These are phyloP conservation scores for Lottia scabra DNA, from an alignment of 2,888 invertebrate species.

Conservation along the genomic window DNA sequence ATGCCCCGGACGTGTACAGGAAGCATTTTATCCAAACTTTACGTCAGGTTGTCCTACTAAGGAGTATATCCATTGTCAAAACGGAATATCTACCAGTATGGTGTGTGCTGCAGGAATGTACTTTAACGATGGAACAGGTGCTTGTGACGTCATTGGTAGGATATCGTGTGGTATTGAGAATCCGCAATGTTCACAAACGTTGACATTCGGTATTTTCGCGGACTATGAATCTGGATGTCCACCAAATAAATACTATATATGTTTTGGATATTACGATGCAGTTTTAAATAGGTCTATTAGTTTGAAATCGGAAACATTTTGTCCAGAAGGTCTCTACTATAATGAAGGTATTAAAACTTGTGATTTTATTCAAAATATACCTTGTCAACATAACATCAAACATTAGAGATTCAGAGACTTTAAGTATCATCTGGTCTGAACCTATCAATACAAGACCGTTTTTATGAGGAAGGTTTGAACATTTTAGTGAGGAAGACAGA, in stretches of 20 bases:
- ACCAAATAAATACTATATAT: neutral
- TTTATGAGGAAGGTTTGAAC: no score
- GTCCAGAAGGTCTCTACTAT: neutral
- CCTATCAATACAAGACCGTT: no score
- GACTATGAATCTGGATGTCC: neutral
- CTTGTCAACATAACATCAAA: neutral
- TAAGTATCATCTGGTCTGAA: no score
- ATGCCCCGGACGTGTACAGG: neutral
- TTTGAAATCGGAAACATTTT: neutral
- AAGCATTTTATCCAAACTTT: slow-evolving; percentile 7
- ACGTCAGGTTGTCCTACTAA: slow-evolving; percentile 6
- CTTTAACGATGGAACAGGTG: slow-evolving; percentile 9
- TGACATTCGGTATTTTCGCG: neutral
- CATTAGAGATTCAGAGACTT: no score
- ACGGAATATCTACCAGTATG: neutral
- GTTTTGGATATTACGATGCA: neutral
- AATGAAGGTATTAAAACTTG: slow-evolving; percentile 1
- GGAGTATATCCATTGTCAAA: neutral
- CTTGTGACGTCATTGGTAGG: neutral
- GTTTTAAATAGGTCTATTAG: neutral
- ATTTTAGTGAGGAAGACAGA: no score
- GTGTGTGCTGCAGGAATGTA: neutral
- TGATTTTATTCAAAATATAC: neutral
- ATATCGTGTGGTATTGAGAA: neutral
- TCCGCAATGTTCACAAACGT: neutral